Conservation (phyloP, 1,140 invertebrate species). For the Tribolium madens region DNA sequence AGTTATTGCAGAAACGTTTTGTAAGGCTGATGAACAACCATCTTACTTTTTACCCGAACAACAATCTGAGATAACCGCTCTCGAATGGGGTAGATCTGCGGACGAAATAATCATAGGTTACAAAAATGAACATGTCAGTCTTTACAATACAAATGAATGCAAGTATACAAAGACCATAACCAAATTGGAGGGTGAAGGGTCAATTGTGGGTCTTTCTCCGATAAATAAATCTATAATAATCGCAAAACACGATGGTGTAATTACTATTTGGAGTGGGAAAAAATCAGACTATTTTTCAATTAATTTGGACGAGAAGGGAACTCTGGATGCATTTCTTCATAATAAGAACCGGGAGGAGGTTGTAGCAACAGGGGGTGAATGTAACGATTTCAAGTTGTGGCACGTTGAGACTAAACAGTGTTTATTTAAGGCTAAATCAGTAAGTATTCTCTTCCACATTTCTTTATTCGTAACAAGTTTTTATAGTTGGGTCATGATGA, state of each 20-base stretch:
- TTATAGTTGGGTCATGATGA: constrained; percentile 63
- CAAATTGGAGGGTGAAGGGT: constrained; percentile 53
- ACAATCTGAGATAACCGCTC: constrained; percentile 66
- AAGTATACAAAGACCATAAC: constrained; percentile 53
- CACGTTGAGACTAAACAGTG: constrained; percentile 70
- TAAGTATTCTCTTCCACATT: constrained; percentile 47
- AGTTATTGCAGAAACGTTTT: constrained; percentile 53
- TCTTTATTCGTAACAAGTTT: not conserved
- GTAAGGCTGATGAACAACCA: constrained; percentile 52
- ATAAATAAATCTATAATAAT: constrained; percentile 51
- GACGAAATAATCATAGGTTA: constrained; percentile 61
- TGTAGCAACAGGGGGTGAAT: constrained; percentile 68
- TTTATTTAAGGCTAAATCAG: constrained; percentile 79
- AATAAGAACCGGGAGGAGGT: constrained; percentile 53
- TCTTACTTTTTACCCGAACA: constrained; percentile 51
- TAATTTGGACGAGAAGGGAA: constrained; percentile 54
- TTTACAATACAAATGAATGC: constrained; percentile 53
- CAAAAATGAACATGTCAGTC: constrained; percentile 56
- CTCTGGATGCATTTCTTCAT: constrained; percentile 50
- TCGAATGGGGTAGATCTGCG: constrained; percentile 70
- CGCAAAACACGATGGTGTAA: constrained; percentile 54
- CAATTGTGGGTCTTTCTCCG: constrained; percentile 52
- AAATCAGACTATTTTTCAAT: constrained; percentile 54
- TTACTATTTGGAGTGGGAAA: constrained; percentile 56
- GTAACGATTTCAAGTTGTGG: constrained; percentile 82